Conservation (phyloP, 2,113 vertebrate species). For the Eolophus roseicapilla region DNA sequence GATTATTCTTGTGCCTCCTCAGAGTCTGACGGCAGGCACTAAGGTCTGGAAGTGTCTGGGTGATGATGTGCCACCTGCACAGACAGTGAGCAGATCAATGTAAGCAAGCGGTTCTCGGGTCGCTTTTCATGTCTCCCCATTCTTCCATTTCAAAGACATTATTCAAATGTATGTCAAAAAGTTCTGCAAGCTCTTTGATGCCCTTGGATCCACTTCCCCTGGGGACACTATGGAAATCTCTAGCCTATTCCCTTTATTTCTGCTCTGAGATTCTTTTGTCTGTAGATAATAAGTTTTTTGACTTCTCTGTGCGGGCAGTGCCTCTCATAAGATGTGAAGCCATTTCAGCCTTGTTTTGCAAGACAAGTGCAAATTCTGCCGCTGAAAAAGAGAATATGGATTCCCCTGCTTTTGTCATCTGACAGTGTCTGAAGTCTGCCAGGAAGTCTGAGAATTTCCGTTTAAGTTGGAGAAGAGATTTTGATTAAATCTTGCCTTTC, state of each 20-base stretch:
- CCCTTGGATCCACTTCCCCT: not conserved
- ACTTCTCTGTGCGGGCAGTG: not conserved
- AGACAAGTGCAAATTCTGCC: not conserved
- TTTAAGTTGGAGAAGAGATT: not conserved
- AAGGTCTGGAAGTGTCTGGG: not conserved
- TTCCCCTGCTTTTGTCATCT: not conserved
- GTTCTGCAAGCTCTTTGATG: not conserved
- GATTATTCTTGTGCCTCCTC: not conserved
- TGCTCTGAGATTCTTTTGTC: not conserved
- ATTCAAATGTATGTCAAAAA: not conserved
- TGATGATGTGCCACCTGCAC: not conserved
- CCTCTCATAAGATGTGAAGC: not conserved
- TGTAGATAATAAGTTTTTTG: not conserved
- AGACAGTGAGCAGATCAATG: not conserved
- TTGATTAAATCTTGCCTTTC: not conserved
- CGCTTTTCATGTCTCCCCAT: not conserved
- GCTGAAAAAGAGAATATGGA: not conserved
- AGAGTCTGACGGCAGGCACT: not conserved
- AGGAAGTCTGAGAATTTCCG: not conserved
- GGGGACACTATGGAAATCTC: not conserved
- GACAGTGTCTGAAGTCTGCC: not conserved
- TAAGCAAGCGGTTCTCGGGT: accelerated
- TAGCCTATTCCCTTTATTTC: not conserved
- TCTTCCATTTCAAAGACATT: not conserved
- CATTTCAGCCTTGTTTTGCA: not conserved